These are phyloP conservation scores for Lycia hirtaria DNA, from an alignment of 2,888 invertebrate species.

Conservation along the genomic window DNA sequence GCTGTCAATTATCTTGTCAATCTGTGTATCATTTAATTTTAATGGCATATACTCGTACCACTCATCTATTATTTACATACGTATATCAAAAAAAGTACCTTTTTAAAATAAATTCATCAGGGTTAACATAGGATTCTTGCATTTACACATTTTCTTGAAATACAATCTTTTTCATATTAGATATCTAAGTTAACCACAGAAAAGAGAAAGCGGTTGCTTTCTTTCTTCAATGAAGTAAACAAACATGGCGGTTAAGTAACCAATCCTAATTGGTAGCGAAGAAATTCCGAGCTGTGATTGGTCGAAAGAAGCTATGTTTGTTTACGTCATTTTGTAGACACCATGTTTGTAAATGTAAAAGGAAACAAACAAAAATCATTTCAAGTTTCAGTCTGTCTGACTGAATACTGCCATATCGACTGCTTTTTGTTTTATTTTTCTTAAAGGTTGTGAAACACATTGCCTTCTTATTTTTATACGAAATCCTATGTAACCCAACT, in stretches of 20 bases:
- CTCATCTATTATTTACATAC: neutral
- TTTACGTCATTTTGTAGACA: no score
- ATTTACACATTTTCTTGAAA: neutral
- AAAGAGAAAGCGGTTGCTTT: no score
- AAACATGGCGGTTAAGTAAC: no score
- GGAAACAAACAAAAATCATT: no score
- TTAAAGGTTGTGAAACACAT: neutral
- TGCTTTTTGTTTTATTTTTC: neutral
- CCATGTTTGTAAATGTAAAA: no score
- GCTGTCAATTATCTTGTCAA: constrained; percentile 82
- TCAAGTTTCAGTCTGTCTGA: no score
- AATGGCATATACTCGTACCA: constrained; percentile 13
- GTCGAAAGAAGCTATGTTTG: no score
- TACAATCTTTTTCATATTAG: no score
- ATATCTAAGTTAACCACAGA: no score
- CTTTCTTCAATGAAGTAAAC: no score
- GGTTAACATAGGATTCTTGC: constrained; percentile 15
- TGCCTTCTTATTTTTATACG: constrained; percentile 19
- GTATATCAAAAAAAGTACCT: neutral
- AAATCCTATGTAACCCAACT: constrained; percentile 39
- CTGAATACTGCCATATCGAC: constrained; percentile 4
- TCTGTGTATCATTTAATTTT: constrained; percentile 45
- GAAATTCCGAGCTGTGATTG: no score
- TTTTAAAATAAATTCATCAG: neutral
- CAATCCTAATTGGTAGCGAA: no score